Evolutionary conservation across 2,113 vertebrate species (phyloP).

Genomic region (Candoia aspera): DNA sequence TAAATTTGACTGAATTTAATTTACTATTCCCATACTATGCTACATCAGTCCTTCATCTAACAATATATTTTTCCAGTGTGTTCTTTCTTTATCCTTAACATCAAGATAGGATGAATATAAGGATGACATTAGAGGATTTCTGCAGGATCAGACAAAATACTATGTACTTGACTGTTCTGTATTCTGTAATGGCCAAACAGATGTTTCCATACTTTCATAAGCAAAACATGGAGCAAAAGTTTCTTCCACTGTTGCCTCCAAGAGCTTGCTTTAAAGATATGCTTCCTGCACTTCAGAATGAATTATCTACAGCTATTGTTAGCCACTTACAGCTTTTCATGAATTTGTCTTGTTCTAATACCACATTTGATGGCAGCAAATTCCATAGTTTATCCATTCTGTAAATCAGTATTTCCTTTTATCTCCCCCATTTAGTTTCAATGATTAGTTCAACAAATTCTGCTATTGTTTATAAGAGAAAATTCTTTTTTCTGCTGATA

Average conservation of each 20-base stretch:
- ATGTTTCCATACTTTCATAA: background rate
- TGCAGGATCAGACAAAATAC: background rate
- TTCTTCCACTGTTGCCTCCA: background rate
- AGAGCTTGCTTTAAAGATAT: background rate
- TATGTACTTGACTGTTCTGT: background rate
- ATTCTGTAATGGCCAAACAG: background rate
- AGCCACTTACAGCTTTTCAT: background rate
- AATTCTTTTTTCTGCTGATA: constrained; percentile 8
- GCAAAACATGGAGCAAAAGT: background rate
- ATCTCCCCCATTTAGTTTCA: background rate
- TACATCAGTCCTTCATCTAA: background rate
- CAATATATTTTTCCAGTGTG: background rate
- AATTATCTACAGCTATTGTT: background rate
- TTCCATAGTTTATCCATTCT: background rate
- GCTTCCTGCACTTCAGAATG: background rate
- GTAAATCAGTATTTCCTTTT: background rate
- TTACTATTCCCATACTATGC: background rate
- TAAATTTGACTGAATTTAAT: background rate
- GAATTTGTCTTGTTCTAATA: background rate
- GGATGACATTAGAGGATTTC: background rate
- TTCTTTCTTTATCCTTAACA: background rate
- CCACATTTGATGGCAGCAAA: background rate
- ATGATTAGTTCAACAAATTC: background rate
- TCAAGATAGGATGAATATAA: background rate
- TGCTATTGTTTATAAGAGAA: background rate